These are phyloP conservation scores for Physocephala rufipes DNA, from an alignment of 2,888 invertebrate genomes.

Conservation along the genomic window DNA sequence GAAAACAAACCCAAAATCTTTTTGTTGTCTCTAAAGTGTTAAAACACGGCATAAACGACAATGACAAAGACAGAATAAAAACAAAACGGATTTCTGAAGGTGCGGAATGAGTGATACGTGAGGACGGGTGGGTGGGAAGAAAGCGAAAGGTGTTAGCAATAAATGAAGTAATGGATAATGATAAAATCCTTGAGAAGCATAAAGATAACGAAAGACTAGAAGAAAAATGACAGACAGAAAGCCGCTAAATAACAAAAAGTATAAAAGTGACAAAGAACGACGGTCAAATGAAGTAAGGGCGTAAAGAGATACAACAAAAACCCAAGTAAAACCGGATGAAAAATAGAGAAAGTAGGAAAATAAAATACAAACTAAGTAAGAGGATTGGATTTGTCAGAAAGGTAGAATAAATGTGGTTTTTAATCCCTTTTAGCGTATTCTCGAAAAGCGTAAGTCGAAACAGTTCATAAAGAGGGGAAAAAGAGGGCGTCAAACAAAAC, in stretches of 20 bases:
- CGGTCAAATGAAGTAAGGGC: too few relatives aligned
- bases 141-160: neutral
- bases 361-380: constrained; percentile 14
- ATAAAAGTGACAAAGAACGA: neutral
- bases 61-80: constrained; percentile 16
- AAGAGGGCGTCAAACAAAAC: neutral
- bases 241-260: neutral
- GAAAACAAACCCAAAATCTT: neutral
- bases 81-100: neutral
- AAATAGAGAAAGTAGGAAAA: neutral
- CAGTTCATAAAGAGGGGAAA: neutral
- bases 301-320: constrained; percentile 7
- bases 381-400: constrained; percentile 21
- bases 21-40: constrained; percentile 26
- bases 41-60: constrained; percentile 31
- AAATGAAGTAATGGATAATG: constrained; percentile 25
- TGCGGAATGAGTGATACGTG: too few relatives aligned
- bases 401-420: constrained; percentile 26
- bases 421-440: constrained; percentile 26
- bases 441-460: neutral
- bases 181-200: constrained; percentile 26
- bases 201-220: constrained; percentile 17
- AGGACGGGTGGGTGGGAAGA: neutral
- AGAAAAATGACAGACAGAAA: constrained; percentile 8
- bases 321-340: neutral